phyloP scores from a whole-genome alignment of 1,140 invertebrate genomes.

The Megathymus violae region DNA sequence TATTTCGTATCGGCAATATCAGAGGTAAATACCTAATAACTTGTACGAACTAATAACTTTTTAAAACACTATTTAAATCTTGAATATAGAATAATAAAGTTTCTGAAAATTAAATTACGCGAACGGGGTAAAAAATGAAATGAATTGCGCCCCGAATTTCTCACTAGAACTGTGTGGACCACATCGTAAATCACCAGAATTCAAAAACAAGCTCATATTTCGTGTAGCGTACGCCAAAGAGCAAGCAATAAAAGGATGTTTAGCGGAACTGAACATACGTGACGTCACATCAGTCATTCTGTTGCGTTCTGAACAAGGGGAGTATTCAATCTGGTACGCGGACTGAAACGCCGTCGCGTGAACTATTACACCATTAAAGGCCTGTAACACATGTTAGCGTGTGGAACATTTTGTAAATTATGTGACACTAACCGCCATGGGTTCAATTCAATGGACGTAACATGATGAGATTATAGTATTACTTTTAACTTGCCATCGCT shows the following conservation, averaged over 20 bases:
- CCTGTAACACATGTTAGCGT: background rate
- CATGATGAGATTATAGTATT: too few relatives aligned
- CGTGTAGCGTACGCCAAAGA: conserved; percentile 21
- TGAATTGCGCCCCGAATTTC: background rate
- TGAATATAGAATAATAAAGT: too few relatives aligned
- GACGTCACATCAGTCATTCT: conserved; percentile 39
- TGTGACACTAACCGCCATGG: too few relatives aligned
- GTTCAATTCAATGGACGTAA: too few relatives aligned
- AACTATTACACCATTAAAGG: conserved; percentile 16
- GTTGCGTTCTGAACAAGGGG: conserved; percentile 32
- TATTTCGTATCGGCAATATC: too few relatives aligned
- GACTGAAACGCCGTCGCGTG: conserved; percentile 11
- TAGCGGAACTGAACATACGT: conserved; percentile 32
- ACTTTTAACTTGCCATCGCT: too few relatives aligned
- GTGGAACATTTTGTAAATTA: too few relatives aligned
- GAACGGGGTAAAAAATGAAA: background rate
- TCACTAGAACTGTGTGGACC: background rate
- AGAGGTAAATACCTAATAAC: too few relatives aligned
- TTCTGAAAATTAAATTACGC: too few relatives aligned
- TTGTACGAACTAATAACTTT: too few relatives aligned
- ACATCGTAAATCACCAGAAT: conserved; percentile 17
- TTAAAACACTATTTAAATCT: too few relatives aligned
- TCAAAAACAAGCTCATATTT: conserved; percentile 20
- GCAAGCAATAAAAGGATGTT: conserved; percentile 45
- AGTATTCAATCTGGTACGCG: conserved; percentile 38